These are phyloP conservation scores for Scylla paramamosain DNA, from an alignment of 1,140 invertebrate species.

Conservation along the genomic window DNA sequence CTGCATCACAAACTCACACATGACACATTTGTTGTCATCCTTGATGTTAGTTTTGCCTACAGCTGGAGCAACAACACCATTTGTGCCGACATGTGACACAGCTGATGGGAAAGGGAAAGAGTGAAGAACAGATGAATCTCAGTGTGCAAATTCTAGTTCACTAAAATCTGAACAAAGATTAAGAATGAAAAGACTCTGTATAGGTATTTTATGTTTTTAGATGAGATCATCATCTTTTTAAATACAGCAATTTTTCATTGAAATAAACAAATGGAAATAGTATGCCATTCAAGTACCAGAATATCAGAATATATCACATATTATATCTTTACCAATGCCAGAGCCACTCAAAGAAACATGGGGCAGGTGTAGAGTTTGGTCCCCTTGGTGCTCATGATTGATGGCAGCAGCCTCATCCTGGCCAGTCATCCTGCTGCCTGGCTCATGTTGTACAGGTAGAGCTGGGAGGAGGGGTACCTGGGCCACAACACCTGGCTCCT, in stretches of 20 bases:
- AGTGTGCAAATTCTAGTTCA: not conserved
- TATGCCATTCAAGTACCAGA: too few relatives aligned
- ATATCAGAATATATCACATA: too few relatives aligned
- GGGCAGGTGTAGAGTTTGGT: constrained; percentile 27
- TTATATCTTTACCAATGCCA: constrained; percentile 39
- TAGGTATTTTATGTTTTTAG: too few relatives aligned
- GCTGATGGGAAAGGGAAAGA: constrained; percentile 25
- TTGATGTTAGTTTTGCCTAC: constrained; percentile 61
- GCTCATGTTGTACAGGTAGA: not conserved
- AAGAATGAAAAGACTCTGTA: too few relatives aligned
- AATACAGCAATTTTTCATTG: not conserved
- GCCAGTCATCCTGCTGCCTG: constrained; percentile 49
- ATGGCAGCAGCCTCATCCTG: constrained; percentile 59
- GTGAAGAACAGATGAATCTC: not conserved
- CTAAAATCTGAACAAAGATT: not conserved
- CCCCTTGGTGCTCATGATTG: not conserved
- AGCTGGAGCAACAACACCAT: constrained; percentile 54
- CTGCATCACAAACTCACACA: constrained; percentile 92
- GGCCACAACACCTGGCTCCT: not conserved
- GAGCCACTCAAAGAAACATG: constrained; percentile 33
- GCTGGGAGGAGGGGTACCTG: constrained; percentile 37
- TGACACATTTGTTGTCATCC: constrained; percentile 84
- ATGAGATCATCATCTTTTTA: too few relatives aligned
- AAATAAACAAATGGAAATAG: not conserved
- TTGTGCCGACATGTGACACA: constrained; percentile 53